Base-by-base conservation (phyloP, 1,140 invertebrate species). In the Drosophila azteca region DNA sequence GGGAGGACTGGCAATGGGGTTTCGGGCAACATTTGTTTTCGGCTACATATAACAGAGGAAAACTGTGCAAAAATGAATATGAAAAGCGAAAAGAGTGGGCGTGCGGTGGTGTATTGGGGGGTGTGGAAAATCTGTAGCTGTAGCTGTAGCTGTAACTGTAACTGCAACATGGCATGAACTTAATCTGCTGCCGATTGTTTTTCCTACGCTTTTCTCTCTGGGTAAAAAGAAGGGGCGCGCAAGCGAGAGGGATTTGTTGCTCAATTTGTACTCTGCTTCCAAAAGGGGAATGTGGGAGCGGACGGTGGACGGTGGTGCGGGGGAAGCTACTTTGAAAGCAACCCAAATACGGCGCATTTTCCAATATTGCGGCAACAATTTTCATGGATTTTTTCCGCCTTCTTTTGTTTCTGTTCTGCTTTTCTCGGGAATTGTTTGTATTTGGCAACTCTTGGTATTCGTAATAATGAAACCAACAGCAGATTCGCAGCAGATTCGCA, bases 161-260 rank as follows among this genome's bases (percentile, higher is more conserved):
- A 85, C 82, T 85, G 82, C 82, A 87, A 87, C 83, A 88, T 87
- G 83, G 82, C 75, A 87, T 83, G 82, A 87, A 87, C 82, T 87
- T 87, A 87, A 87, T 87, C 82, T 87, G 79, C 75, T 87, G 82
- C 65, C 82, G 82, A 85, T 82, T 75, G 83, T 85, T 74, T 69
- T 75, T 69, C 55, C 52, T 70, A 26, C 65, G 48, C 45, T 61
- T 58, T 55, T 63, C 31, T 63, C 31, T 39, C 35, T 39, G 35
- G 3, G 1, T 13, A 13, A 39, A 39, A 39, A 4, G 4, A 35
- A 8, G 29, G 35, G 35, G 3, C 1, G 4, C 2, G 31, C 31
- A 48, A 44, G 46, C 46, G 13, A 45, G 15, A 11, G 54, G 65
- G 52, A 59, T 76, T 81, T 84, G 81, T 85, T 77, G 82, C 82